phyloP scores from a whole-genome alignment of 2,797 vertebrate genomes.

The Synaphobranchus kaupii region DNA sequence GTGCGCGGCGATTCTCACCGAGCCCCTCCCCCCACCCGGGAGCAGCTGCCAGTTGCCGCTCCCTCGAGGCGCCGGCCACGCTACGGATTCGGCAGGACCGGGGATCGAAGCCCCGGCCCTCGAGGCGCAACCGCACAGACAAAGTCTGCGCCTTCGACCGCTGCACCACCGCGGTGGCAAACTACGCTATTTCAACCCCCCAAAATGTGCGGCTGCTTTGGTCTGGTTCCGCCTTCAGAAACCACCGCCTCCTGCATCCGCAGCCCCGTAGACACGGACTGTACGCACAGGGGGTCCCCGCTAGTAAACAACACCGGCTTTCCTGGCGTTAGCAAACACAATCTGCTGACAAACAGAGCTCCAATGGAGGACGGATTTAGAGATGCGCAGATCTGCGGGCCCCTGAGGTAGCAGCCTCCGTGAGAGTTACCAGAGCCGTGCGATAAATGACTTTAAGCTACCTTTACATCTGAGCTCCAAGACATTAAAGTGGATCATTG shows the following conservation, averaged over 20 bases:
- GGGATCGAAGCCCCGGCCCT: too few relatives aligned
- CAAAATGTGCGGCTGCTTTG: not conserved
- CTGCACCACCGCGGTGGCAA: too few relatives aligned
- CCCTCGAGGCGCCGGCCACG: too few relatives aligned
- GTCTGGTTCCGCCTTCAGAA: not conserved
- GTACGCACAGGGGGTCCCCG: not conserved
- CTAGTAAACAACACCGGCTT: not conserved
- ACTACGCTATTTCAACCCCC: not conserved
- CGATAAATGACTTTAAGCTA: not conserved
- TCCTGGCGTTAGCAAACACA: not conserved
- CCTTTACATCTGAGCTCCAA: not conserved
- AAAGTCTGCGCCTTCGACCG: too few relatives aligned
- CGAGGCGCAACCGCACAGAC: too few relatives aligned
- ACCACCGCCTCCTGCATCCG: not conserved
- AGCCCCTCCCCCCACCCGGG: too few relatives aligned
- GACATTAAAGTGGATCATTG: not conserved
- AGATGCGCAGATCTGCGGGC: not conserved
- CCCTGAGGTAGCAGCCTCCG: not conserved
- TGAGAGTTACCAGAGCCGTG: not conserved
- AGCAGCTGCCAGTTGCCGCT: too few relatives aligned
- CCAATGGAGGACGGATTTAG: not conserved
- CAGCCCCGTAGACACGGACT: not conserved
- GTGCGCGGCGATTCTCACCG: too few relatives aligned
- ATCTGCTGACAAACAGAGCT: conserved; percentile 5
- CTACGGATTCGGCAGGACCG: too few relatives aligned